Evolutionary conservation across 2,797 vertebrate genomes (phyloP).

Genomic region (Tinamus major): DNA sequence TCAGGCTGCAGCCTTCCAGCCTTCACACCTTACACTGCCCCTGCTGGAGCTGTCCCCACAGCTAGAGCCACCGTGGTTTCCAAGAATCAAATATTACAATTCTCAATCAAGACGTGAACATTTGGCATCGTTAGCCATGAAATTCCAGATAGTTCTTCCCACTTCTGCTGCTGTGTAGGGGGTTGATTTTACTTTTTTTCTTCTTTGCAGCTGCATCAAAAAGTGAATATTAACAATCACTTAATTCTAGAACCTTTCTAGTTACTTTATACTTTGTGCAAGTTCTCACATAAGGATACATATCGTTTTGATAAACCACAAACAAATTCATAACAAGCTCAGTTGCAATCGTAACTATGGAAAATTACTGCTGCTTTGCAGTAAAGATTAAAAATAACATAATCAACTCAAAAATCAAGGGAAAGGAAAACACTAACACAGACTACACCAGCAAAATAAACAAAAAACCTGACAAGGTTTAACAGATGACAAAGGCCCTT

Average conservation of each 20-base stretch:
- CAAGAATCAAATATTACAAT: neutral
- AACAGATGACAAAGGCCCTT: neutral
- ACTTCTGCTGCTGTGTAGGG: neutral
- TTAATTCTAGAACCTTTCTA: neutral
- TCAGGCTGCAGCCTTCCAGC: neutral
- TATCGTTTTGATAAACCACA: neutral
- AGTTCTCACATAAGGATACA: neutral
- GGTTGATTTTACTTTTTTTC: neutral
- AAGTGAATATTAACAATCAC: neutral
- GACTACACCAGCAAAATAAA: neutral
- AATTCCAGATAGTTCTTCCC: neutral
- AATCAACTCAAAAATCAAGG: neutral
- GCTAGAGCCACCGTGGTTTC: neutral
- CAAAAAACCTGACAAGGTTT: neutral
- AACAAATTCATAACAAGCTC: neutral
- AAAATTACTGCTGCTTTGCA: neutral
- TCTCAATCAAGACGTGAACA: neutral
- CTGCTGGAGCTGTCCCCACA: neutral
- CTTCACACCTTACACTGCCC: neutral
- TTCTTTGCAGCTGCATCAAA: neutral
- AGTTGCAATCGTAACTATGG: neutral
- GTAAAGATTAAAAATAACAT: conserved; percentile 7
- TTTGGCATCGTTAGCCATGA: neutral
- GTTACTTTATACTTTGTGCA: neutral
- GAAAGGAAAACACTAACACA: neutral